phyloP scores from a whole-genome alignment of 2,888 invertebrate genomes.

The Pinctada fucata region DNA sequence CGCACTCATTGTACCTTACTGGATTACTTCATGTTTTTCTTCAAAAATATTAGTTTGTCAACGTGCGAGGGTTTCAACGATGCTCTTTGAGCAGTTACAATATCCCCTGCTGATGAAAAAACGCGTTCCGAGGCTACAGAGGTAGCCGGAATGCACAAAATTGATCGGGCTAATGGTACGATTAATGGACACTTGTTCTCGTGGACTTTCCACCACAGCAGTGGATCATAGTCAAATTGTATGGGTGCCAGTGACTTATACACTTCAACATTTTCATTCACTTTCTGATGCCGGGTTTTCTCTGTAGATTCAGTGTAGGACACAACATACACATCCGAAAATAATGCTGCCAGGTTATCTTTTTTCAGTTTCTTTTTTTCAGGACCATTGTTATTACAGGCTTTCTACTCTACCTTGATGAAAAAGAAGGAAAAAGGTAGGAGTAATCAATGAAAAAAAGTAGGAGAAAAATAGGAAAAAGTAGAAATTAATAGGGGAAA shows the following conservation, averaged over 20 bases:
- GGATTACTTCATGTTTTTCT: no score
- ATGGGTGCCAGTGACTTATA: conserved; percentile 4
- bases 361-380: conserved; percentile 8
- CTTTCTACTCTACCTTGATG: no score
- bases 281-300: conserved; percentile 10
- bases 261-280: conserved; percentile 6
- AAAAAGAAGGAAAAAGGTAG: no score
- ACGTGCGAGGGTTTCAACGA: no score
- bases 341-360: conserved; percentile 7
- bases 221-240: conserved; percentile 7
- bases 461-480: no score
- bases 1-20: no score
- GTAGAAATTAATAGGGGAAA: no score
- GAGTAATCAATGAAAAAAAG: no score
- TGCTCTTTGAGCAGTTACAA: no score
- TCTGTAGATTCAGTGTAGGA: conserved; percentile 8
- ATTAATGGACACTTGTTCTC: conserved; percentile 8
- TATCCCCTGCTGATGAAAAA: not conserved
- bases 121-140: conserved; percentile 3
- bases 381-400: conserved; percentile 6
- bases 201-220: conserved; percentile 7
- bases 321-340: conserved; percentile 9
- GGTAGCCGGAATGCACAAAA: conserved; percentile 1
- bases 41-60: no score
- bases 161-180: not conserved